Conservation (phyloP, 1,140 invertebrate genomes). For the Zaprionus vittiger region DNA sequence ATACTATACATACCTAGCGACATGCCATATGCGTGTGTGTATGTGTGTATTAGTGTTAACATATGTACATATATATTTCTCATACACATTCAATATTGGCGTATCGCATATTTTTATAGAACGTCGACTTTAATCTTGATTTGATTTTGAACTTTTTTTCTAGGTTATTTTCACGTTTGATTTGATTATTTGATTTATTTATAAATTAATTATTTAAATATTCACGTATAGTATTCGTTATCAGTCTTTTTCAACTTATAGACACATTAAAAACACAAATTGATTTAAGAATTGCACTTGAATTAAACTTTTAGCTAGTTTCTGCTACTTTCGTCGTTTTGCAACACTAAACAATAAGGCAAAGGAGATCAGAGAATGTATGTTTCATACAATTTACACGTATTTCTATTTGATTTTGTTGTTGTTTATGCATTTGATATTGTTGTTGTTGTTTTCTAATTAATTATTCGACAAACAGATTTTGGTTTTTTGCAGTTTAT, state of each 20-base stretch:
- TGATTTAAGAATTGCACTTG: slow-evolving; percentile 52
- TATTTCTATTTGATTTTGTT: too few relatives aligned
- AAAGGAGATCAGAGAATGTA: slow-evolving; percentile 38
- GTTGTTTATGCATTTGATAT: too few relatives aligned
- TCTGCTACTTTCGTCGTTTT: slow-evolving; percentile 6
- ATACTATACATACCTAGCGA: slow-evolving; percentile 33
- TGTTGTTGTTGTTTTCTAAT: not conserved
- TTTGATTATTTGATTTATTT: slow-evolving; percentile 23
- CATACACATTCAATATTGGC: not conserved
- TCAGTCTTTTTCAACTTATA: slow-evolving; percentile 56
- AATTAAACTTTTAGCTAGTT: slow-evolving; percentile 22
- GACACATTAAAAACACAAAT: slow-evolving; percentile 39
- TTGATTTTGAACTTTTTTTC: slow-evolving; percentile 24
- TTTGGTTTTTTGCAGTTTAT: slow-evolving; percentile 9
- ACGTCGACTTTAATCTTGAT: slow-evolving; percentile 10
- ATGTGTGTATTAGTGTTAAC: slow-evolving; percentile 21
- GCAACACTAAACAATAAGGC: slow-evolving; percentile 40
- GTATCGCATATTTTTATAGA: slow-evolving; percentile 14
- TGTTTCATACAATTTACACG: not conserved
- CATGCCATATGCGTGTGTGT: slow-evolving; percentile 5
- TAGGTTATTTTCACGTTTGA: slow-evolving; percentile 6
- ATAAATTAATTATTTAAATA: slow-evolving; percentile 12
- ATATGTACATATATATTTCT: slow-evolving; percentile 19
- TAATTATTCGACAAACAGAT: slow-evolving; percentile 21
- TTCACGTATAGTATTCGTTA: slow-evolving; percentile 27